A percentile compares a stretch with the other conserved stretches of the same genome.
Conservation (phyloP, 2,113 vertebrate species). For the Acinonyx jubatus region DNA sequence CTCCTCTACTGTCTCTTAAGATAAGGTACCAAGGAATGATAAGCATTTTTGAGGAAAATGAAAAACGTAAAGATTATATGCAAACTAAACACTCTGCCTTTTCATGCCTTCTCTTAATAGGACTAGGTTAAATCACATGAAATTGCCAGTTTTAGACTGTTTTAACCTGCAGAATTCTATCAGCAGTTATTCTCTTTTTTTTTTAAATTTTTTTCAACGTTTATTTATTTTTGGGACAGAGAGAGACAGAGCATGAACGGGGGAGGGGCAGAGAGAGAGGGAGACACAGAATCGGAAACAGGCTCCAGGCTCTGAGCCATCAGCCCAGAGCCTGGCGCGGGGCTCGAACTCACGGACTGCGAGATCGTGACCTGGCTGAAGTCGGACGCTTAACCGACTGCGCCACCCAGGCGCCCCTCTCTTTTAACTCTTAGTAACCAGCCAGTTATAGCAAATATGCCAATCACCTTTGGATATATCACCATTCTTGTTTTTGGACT, state of each 20-base stretch:
- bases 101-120: background rate
- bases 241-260: too few species aligned
- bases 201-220: too few species aligned
- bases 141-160: background rate
- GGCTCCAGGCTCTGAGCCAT: too few species aligned
- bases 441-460: background rate
- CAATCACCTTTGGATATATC: conserved; percentile 16
- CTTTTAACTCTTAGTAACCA: background rate
- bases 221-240: too few species aligned
- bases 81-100: background rate
- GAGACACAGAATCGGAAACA: too few species aligned
- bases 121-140: background rate
- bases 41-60: background rate
- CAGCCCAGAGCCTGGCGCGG: too few species aligned
- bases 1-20: background rate
- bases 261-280: too few species aligned
- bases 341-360: too few species aligned
- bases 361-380: too few species aligned
- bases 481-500: background rate
- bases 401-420: background rate
- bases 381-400: too few species aligned
- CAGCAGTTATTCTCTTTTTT: conserved; percentile 18
- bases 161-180: background rate
- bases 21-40: background rate
- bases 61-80: background rate